Conservation (phyloP, 2,113 vertebrate species). For the Plecturocebus donacophilus region DNA sequence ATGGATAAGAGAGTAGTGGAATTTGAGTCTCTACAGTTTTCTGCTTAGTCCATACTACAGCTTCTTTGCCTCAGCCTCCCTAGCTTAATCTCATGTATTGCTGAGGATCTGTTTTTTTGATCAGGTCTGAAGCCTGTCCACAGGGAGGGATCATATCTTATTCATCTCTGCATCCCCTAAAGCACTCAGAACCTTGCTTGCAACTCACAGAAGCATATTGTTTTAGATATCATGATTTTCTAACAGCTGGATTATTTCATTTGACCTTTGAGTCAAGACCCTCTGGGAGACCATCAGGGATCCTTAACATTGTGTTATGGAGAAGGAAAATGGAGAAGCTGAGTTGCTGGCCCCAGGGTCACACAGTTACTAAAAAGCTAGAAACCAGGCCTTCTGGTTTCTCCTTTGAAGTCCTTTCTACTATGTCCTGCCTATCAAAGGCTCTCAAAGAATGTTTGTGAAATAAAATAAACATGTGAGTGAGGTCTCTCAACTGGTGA, state of each 20-base stretch:
- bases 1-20: background rate
- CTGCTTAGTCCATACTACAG: background rate
- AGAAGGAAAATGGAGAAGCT: background rate
- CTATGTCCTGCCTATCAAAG: background rate
- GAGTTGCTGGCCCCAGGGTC: background rate
- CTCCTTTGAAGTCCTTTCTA: background rate
- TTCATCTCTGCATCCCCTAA: background rate
- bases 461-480: background rate
- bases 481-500: background rate
- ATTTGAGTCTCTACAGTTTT: background rate
- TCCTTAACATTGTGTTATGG: background rate
- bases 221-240: background rate
- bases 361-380: background rate
- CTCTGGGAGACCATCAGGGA: background rate
- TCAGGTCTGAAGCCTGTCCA: background rate
- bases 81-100: background rate
- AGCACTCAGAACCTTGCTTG: background rate
- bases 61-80: background rate
- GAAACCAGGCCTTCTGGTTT: background rate
- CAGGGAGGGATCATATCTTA: background rate
- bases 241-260: background rate
- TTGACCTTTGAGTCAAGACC: constrained; percentile 6
- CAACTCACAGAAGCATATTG: background rate
- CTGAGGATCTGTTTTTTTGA: background rate
- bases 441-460: background rate